A percentile compares a stretch with the other conserved stretches of the same genome.
Conservation (phyloP, 2,888 invertebrate species). For the Exocentrus adspersus region DNA sequence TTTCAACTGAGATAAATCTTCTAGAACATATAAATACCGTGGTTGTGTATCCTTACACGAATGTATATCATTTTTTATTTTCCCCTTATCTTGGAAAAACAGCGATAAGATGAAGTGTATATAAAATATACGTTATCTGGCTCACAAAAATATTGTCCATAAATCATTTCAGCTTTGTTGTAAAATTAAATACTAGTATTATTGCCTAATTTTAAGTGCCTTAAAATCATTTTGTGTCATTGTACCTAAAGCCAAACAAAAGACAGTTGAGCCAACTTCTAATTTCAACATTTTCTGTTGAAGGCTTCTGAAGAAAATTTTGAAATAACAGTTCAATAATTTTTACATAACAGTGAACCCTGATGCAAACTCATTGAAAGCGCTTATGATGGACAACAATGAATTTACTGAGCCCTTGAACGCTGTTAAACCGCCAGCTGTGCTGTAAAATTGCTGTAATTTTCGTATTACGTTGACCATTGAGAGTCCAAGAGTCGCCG, state of each 20-base stretch:
- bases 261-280: too few species aligned
- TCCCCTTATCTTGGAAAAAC: slow-evolving; percentile 29
- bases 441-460: not conserved
- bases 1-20: slow-evolving; percentile 25
- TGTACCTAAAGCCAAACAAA: not conserved
- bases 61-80: slow-evolving; percentile 29
- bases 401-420: not conserved
- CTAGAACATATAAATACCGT: slow-evolving; percentile 19
- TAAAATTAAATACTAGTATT: slow-evolving; percentile 14
- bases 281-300: too few species aligned
- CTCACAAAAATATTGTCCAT: slow-evolving; percentile 14
- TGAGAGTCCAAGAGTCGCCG: not conserved
- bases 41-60: slow-evolving; percentile 29
- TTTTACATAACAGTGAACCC: too few species aligned
- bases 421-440: not conserved
- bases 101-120: slow-evolving; percentile 20
- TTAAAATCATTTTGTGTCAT: too few species aligned
- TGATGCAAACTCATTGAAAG: too few species aligned
- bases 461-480: not conserved
- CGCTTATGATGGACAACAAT: too few species aligned
- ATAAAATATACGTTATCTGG: slow-evolving; percentile 19
- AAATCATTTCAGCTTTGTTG: slow-evolving; percentile 15
- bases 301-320: too few species aligned
- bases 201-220: slow-evolving; percentile 17
- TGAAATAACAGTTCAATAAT: too few species aligned